Percentiles rank a stretch among this genome's conserved stretches.
These are phyloP conservation scores for Digitonthophagus gazella DNA, from an alignment of 2,888 invertebrate species.

Conservation along the genomic window DNA sequence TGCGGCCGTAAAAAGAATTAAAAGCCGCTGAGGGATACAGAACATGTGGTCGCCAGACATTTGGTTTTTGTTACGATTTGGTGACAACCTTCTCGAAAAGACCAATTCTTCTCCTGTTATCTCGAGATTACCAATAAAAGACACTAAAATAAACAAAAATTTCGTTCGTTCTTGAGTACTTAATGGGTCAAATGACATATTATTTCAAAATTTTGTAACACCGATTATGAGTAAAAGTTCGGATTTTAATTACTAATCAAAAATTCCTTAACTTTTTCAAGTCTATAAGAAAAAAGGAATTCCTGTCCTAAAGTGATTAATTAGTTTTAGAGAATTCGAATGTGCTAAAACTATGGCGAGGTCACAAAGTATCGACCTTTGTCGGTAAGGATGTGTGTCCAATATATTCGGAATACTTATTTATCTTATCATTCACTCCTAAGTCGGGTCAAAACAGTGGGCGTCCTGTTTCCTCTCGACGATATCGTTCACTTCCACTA, in stretches of 20 bases:
- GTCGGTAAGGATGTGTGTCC: background rate
- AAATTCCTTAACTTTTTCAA: no score
- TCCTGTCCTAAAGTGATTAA: no score
- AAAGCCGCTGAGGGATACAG: background rate
- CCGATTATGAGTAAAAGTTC: no score
- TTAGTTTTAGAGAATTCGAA: no score
- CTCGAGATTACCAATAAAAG: background rate
- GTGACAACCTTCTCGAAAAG: constrained; percentile 2
- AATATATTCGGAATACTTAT: constrained; percentile 5
- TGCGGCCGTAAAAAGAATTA: background rate
- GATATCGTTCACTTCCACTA: constrained; percentile 6
- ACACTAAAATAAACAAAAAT: background rate
- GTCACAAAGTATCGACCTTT: background rate
- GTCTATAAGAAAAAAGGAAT: no score
- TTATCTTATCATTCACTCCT: constrained; percentile 21
- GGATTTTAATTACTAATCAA: no score
- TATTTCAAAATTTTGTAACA: no score
- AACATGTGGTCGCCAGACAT: constrained; percentile 13
- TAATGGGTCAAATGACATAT: background rate
- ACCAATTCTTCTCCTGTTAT: background rate
- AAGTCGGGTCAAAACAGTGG: constrained; percentile 22
- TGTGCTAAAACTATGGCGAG: background rate
- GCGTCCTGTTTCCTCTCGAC: constrained; percentile 22
- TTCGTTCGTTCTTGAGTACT: background rate
- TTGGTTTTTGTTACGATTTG: constrained; percentile 7